Evolutionary conservation across 2,888 invertebrate species (phyloP), one percentile per base, ranked within the genome.

Genomic region (Nomada ruficornis): DNA sequence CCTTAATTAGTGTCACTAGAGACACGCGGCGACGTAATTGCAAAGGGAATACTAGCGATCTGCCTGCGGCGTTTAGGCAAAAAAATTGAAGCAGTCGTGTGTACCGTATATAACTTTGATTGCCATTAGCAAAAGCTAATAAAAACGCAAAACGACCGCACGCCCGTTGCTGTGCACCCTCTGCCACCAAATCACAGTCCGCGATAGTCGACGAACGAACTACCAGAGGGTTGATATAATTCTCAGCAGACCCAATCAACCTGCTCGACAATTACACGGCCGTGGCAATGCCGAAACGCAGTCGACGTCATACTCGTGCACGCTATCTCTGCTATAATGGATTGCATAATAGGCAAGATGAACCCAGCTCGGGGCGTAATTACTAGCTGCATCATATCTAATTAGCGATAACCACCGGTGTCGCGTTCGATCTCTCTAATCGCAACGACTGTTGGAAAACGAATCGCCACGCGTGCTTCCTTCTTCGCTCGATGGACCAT

Each of bases 331-430:
- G 67, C 71, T 68, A 82, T 81, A 84, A 83, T 74, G 44, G 57
- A 71, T 74, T 47, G 57, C 76, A 57, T 80, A 83, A 80, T 83
- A 52, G 36, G 44, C n/a, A n/a, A 63, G 62, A 63, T 64, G 71
- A 44, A 69, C 78, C 72, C 42, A 54, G 42, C 78, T 23, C 42
- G n/a, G 52, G 64, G 75, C 52, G 47, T 82, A 78, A 78, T 82
- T 82, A 63, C 57, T 42, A 74, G 63, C 59, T 59, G 50, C 57
- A 70, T 73, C 60, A 59, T 67, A 60, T 57, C 62, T 75, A 79
- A 84, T 82, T 84, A 82, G 77, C 77, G 77, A 77, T 62, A 65
- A 74, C 71, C 55, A 68, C 63, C 55, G 50, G 76, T 36, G 67
- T 55, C 63, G 72, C 54, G 52, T 47, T n/a, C 65, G 63, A 75